Base-by-base conservation (phyloP, 2,113 vertebrate species). In the Leucopternis melanops region DNA sequence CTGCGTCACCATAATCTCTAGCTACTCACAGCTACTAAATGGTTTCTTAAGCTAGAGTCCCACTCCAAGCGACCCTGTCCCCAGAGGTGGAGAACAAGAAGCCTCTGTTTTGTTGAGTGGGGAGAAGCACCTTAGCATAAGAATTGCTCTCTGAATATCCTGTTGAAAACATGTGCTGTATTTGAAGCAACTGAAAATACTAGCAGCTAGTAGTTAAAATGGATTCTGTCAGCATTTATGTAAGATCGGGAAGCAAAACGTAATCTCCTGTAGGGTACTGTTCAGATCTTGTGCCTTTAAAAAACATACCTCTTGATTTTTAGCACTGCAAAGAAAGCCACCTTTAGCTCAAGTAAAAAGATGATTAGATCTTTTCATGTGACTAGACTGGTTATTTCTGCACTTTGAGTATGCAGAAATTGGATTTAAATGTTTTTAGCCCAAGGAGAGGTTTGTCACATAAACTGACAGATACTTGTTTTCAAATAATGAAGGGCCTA, bases 11-110 rank as follows among this genome's bases (percentile, higher is more conserved):
- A 4, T 50, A 38, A 38, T 31, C 45, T 90, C 34, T 34, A 20
- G 22, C 15, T 49, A 6, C 52, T 75, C 19, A 18, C 13, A 77
- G 34, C 19, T 86, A 22, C 23, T 80, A 10, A 23, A 17, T 62
- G 34, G 16, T 86, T 59, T 88, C 58, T 77, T 83, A 21, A 44
- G 34, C 9, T 50, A 0, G 27, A 77, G 19, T 21, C 25, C 22
- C 9, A 8, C 40, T 80, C 9, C 0, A 0, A 49, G 67, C 16
- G n/a, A 2, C 31, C 13, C 18, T 61, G 10, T 77, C 50, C 34
- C 10, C n/a, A 44, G 58, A 62, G 18, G 14, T 52, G 12, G 27
- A 81, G 55, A 67, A 44, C 34, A 45, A 47, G 29, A 40, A 73
- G 32, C 74, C 8, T 61, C 20, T 75, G 14, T 38, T 32, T 13